phyloP scores from a whole-genome alignment of 37 sponge, comb jelly and placozoan species.

The Oscarella lobularis region DNA sequence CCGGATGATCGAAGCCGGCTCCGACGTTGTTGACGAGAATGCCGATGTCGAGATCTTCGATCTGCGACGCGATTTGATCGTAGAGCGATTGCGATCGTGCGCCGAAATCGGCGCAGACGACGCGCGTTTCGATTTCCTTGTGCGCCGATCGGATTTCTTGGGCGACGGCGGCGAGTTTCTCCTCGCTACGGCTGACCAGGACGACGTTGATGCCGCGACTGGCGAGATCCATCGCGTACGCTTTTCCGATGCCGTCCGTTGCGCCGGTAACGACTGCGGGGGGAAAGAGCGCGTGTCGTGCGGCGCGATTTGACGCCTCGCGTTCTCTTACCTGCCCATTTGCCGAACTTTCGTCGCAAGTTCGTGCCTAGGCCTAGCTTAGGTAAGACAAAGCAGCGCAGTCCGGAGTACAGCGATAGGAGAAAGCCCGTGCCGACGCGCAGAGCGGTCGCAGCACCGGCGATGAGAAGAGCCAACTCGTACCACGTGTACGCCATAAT shows the following conservation, averaged over 20 bases:
- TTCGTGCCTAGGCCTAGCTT: too few relatives aligned
- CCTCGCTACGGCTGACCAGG: neutral
- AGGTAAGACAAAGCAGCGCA: too few relatives aligned
- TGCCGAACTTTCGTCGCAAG: too few relatives aligned
- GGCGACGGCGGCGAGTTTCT: neutral
- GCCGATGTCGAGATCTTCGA: neutral
- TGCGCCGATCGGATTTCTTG: too few relatives aligned
- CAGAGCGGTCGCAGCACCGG: too few relatives aligned
- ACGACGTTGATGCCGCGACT: neutral
- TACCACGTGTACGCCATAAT: too few relatives aligned
- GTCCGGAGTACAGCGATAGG: too few relatives aligned
- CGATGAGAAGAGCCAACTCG: too few relatives aligned
- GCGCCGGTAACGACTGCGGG: neutral
- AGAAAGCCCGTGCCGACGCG: too few relatives aligned
- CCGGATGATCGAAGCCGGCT: neutral
- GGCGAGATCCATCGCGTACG: neutral
- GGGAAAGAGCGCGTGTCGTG: too few relatives aligned
- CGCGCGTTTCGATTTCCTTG: neutral
- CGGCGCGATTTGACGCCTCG: too few relatives aligned
- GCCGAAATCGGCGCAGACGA: neutral
- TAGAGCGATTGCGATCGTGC: neutral
- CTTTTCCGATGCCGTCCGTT: neutral
- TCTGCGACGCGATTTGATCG: neutral
- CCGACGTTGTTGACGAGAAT: neutral
- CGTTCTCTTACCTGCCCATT: too few relatives aligned